Evolutionary conservation across 2,113 vertebrate genomes (phyloP).

Genomic region (Saguinus imperator): DNA sequence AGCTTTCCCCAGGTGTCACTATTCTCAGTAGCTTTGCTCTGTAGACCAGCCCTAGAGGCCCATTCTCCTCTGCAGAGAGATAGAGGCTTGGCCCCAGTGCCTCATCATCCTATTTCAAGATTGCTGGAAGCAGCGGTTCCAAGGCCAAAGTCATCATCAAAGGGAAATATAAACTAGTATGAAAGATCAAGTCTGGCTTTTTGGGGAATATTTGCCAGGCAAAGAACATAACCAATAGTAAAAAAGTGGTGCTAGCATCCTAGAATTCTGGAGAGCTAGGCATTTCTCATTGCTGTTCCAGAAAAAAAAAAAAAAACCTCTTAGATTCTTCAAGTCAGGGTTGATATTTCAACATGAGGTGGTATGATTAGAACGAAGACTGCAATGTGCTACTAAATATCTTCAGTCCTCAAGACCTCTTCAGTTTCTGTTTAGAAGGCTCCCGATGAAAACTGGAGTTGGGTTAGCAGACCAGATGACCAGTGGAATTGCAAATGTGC

Average conservation of each 20-base stretch:
- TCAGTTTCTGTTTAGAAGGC: background rate
- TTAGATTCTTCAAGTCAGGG: constrained; percentile 91
- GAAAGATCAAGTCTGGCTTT: constrained; percentile 92
- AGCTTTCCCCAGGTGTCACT: background rate
- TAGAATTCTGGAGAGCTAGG: constrained; percentile 86
- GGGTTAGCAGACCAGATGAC: background rate
- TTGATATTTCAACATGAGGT: constrained; percentile 82
- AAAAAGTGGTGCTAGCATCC: constrained; percentile 92
- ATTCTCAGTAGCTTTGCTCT: background rate
- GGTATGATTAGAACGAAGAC: constrained; percentile 93
- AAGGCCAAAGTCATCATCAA: constrained; percentile 94
- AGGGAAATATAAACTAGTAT: constrained; percentile 92
- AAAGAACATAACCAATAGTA: constrained; percentile 93
- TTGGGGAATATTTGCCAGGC: constrained; percentile 91
- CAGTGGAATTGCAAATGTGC: background rate
- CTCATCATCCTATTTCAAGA: constrained; percentile 52
- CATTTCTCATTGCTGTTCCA: constrained; percentile 91
- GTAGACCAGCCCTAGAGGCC: background rate
- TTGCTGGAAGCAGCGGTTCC: constrained; percentile 91
- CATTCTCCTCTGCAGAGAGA: background rate
- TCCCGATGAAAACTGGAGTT: background rate
- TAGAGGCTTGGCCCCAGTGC: constrained; percentile 17
- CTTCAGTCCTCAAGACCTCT: constrained; percentile 87
- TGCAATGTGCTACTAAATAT: constrained; percentile 94
- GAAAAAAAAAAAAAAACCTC: constrained; percentile 82